A percentile compares a stretch with the other conserved stretches of the same genome.
phyloP scores from a whole-genome alignment of 2,113 vertebrate genomes.

The Plecturocebus donacophilus region DNA sequence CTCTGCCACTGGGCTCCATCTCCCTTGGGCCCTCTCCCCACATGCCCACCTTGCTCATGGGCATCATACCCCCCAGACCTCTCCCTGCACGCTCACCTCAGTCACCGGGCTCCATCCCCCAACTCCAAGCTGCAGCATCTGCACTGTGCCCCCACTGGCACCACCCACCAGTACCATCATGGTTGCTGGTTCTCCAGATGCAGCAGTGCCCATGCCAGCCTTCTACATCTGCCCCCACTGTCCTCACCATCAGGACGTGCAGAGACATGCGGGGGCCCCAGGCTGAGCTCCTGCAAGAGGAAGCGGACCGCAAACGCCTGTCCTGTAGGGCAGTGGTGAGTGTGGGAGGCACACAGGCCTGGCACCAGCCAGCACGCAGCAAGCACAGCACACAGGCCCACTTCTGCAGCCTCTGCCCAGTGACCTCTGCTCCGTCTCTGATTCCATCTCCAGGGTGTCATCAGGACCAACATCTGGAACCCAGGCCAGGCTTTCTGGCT shows the following conservation, averaged over 20 bases:
- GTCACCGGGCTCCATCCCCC: too few relatives aligned
- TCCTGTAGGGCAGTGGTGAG: neutral
- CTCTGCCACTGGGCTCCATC: neutral
- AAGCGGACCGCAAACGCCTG: too few relatives aligned
- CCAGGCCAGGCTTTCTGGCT: neutral
- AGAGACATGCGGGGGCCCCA: neutral
- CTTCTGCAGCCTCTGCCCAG: neutral
- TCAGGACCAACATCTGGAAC: neutral
- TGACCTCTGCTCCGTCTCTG: neutral
- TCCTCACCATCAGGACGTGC: neutral
- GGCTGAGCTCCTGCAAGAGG: neutral
- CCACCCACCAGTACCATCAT: too few relatives aligned
- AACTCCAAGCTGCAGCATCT: neutral
- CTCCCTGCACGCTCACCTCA: neutral
- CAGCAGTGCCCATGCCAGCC: neutral
- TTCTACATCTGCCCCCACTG: neutral
- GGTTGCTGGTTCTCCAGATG: too few relatives aligned
- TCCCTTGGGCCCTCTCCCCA: accelerated
- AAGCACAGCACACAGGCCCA: neutral
- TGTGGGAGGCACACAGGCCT: neutral
- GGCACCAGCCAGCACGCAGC: too few relatives aligned
- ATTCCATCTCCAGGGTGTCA: neutral
- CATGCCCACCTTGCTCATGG: neutral
- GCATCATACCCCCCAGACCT: accelerated
- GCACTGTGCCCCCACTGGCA: neutral